Base-by-base conservation (phyloP, 2,888 invertebrate species). In the Bellardia pandia region DNA sequence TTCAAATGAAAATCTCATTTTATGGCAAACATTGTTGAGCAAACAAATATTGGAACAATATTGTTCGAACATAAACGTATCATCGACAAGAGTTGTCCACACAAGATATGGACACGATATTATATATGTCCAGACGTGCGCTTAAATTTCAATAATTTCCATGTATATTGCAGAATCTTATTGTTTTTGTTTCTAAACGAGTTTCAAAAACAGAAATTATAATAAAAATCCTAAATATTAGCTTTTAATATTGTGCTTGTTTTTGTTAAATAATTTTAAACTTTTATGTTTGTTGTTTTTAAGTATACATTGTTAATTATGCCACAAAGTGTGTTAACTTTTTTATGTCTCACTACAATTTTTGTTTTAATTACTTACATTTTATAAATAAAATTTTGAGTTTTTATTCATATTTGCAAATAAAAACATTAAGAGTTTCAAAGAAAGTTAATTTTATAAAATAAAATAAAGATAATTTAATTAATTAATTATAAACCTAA, bases 261-360 rank as follows among this genome's bases (percentile, higher is more conserved):
- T 30, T 56, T 56, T 56, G 30, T 42, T 56, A 64, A 66, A 76
- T 76, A 60, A 62, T 82, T 76, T 62, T 16, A 60, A 51, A 82
- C 42, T 72, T 58, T 58, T 3, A 5, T 3, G 2, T 23, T 23
- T 14, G n/a, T 77, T 60, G 16, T 66, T 79, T 79, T 88, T 86
- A 86, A 82, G 86, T 88, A 85, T 85, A 86, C 85, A 79, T 91
- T 89, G 92, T 92, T 92, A 77, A 82, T 89, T 90, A 89, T 89
- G 87, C 88, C 88, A 86, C 89, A 89, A 88, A 76, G 69, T 82
- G 88, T 90, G 90, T 90, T 89, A 89, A 90, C 90, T 89, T 82
- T 89, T 68, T 82, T 79, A 89, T 89, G 89, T 90, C 90, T 89
- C 88, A 90, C 90, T 90, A 90, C 89, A 84, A 75, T 88, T 72